Base-by-base conservation (phyloP, 92 coral and sea anemone genomes). In the Epizoanthus illoricatus region DNA sequence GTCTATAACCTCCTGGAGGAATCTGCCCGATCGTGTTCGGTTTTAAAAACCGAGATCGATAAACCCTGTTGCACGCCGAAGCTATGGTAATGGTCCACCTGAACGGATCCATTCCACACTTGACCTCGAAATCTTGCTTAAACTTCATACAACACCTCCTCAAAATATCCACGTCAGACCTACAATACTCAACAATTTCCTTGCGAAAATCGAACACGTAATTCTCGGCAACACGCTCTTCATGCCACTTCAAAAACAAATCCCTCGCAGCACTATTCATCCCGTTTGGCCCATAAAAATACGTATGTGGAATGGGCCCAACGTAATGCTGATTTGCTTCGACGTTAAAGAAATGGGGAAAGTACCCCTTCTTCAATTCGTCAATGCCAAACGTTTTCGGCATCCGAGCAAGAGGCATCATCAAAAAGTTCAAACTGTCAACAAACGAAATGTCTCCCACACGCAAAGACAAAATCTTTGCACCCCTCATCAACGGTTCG, bases 161-260 rank as follows among this genome's bases (percentile, higher is more conserved):
- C 15, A 82, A 39, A 36, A 70, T 82, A 33, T 82, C 86, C 5
- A 70, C 78, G 9, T 81, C 79, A 0, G 85, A 81, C 1, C 21
- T 61, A 55, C 85, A 81, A 2, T 70, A 81, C 1, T 18, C 36
- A 0, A 69, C 2, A 4, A 81, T 24, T 33, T 81, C 85, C 1
- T 69, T 58, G 57, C 21, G 23, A 23, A 81, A 69, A 2, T 81
- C 79, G 15, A 47, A 81, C 18, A 81, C 79, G 21, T 81, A 69
- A 16, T 68, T 8, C 0, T 69, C 9, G 0, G 18, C 62, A 0
- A 28, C 60, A 4, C 58, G 65, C 1, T 3, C 19, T 0, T 60
- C 63, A 19, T 81, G 62, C 85, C 85, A 81, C 4, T 0, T 9
- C 15, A 66, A 9, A 24, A 45, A 81, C 5, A 0, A 36, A 0